Evolutionary conservation across 2,797 vertebrate genomes (phyloP).

Genomic region (Sebastes oblongus): DNA sequence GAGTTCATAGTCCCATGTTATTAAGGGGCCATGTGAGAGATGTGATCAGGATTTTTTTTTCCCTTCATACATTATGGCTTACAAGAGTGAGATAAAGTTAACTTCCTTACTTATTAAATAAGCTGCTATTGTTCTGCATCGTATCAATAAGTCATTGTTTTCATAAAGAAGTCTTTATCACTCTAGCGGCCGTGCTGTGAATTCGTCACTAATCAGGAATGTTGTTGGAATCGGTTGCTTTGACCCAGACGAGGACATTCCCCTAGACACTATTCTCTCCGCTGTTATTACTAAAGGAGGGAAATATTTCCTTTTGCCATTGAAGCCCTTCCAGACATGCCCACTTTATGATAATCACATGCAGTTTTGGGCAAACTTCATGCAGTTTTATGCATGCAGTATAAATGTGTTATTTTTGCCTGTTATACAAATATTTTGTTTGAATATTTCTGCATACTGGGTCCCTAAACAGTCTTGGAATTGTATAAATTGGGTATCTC

Average conservation of each 20-base stretch:
- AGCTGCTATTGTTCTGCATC: background rate
- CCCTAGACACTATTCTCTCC: constrained; percentile 32
- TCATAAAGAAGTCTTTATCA: background rate
- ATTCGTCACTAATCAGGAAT: constrained; percentile 29
- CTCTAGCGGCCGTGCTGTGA: background rate
- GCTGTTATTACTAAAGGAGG: constrained; percentile 56
- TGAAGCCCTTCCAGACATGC: constrained; percentile 34
- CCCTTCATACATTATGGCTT: background rate
- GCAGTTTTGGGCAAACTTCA: too few relatives aligned
- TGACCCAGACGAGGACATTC: constrained; percentile 29
- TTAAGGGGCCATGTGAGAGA: background rate
- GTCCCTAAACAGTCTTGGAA: too few relatives aligned
- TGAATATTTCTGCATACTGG: too few relatives aligned
- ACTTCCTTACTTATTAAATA: background rate
- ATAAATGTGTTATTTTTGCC: too few relatives aligned
- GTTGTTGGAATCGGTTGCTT: constrained; percentile 27
- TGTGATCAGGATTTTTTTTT: constrained; percentile 21
- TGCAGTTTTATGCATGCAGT: too few relatives aligned
- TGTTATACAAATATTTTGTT: too few relatives aligned
- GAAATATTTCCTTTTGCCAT: constrained; percentile 78
- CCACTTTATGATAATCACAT: too few relatives aligned
- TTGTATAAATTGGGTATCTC: too few relatives aligned
- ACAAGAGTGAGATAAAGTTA: background rate
- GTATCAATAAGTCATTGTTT: constrained; percentile 18
- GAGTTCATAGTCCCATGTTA: constrained; percentile 7